Base-by-base conservation (phyloP, 2,888 invertebrate genomes). In the Tachina grossa region DNA sequence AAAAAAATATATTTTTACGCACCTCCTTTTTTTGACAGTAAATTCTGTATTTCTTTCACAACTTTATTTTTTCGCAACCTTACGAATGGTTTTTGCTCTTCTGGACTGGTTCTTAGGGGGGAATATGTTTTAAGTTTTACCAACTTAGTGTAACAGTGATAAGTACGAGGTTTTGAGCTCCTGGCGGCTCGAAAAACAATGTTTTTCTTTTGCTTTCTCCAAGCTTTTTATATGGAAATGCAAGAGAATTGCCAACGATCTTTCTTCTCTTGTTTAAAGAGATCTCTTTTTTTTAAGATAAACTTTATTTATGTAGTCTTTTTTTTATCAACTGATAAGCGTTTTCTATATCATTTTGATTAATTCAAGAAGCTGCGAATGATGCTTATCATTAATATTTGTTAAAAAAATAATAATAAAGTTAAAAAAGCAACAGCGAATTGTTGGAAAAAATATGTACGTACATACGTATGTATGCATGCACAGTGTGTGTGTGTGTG, bases 71-170 rank as follows among this genome's bases (percentile, higher is more conserved):
- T 94, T 96, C 96, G 90, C 98, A 97, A 93, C 95, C 95, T 90
- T 98, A 96, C 93, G 96, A 95, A 94, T 94, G 97, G 88, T 98
- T 98, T 93, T 96, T 98, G 95, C 92, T 80, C 97, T 87, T 84
- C 83, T 79, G 87, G 81, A 76, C 75, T 61, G 78, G 66, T 76
- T 68, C 51, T 57, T 16, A 14, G 53, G 39, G 53, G 39, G 45
- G 11, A 45, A 39, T 53, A 55, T 69, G 11, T 72, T 83, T 55
- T 47, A 63, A 43, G 76, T 68, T 83, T 85, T 85, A 72, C 22
- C 79, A 85, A 83, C 85, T 85, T 85, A 74, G 59, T 53, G 55
- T 31, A 71, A 72, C 65, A 53, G 57, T 19, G 49, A 49, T 43
- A 53, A 39, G 47, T 11, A 22, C 31, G 22, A 51, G 84, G 85